Base-by-base conservation (phyloP, 2,113 vertebrate genomes). In the Galeopterus variegatus region DNA sequence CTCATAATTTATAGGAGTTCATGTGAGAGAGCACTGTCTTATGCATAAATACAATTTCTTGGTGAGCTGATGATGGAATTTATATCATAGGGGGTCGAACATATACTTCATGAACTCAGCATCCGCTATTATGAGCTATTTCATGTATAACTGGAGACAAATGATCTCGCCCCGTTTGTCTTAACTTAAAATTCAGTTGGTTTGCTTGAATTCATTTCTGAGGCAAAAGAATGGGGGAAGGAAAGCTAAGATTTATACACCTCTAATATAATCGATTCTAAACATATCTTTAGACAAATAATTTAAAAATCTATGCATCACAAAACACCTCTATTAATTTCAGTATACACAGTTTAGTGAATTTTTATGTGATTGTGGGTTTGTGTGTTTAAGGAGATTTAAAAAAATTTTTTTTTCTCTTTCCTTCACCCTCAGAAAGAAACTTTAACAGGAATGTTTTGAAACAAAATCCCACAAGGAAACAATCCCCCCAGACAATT, bases 391-490 rank as follows among this genome's bases (percentile, higher is more conserved):
- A 95, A 94, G 93, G 33, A 95, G 73, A 94, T 93, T 92, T 19
- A 33, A 92, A 97, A 95, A 93, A 76, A 60, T n/a, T n/a, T n/a
- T n/a, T n/a, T n/a, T n/a, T n/a, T 87, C 56, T 95, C 70, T 93
- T 94, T 93, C 96, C 75, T 62, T 94, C 96, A 94, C 70, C 33
- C 86, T 97, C 88, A 82, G 94, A 97, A 98, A 98, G 94, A 97
- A 98, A 98, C 97, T 95, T 98, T 98, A 98, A 98, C 97, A 96
- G 90, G 98, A 97, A 96, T 96, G 85, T 98, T 99, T 98, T 97
- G 98, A 98, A 99, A 98, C 98, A 98, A 98, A 99, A 98, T 98
- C 98, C 98, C 98, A 98, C 98, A 99, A 98, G 98, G 98, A 98
- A 98, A 95, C 97, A 98, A 98, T 97, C 97, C 95, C 98, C 96